Evolutionary conservation across 2,113 vertebrate genomes (phyloP).

Genomic region (Ibidorhyncha struthersii): DNA sequence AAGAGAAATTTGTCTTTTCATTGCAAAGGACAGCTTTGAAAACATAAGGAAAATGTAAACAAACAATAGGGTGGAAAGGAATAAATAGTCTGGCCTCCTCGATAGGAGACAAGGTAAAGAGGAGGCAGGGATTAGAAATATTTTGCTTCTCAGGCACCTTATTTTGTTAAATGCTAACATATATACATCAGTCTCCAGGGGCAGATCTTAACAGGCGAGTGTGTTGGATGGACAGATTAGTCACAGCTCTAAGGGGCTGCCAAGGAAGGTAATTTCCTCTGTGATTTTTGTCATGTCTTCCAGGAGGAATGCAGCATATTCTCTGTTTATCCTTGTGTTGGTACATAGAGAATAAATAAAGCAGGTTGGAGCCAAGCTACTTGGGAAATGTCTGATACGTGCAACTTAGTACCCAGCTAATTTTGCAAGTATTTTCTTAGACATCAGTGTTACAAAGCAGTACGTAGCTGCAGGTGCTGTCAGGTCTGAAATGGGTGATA

Average conservation of each 20-base stretch:
- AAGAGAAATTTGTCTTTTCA: background rate
- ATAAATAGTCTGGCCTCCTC: background rate
- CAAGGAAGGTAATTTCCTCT: background rate
- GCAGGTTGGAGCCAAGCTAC: background rate
- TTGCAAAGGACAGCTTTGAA: constrained; percentile 1
- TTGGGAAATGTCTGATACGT: background rate
- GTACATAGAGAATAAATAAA: background rate
- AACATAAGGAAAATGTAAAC: background rate
- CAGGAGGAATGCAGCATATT: background rate
- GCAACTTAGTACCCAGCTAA: background rate
- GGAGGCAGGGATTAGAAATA: background rate
- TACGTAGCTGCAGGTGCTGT: background rate
- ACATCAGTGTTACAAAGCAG: background rate
- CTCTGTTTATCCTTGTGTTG: background rate
- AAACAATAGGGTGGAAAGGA: background rate
- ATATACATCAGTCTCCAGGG: background rate
- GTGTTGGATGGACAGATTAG: background rate
- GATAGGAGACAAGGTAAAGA: background rate
- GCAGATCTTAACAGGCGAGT: background rate
- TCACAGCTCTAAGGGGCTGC: background rate
- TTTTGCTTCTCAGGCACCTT: background rate
- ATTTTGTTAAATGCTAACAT: background rate
- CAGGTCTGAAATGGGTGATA: background rate
- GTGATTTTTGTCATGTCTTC: background rate
- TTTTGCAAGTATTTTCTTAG: background rate